These are phyloP conservation scores for Andrena haemorrhoa DNA, from an alignment of 2,888 invertebrate species.

Conservation along the genomic window DNA sequence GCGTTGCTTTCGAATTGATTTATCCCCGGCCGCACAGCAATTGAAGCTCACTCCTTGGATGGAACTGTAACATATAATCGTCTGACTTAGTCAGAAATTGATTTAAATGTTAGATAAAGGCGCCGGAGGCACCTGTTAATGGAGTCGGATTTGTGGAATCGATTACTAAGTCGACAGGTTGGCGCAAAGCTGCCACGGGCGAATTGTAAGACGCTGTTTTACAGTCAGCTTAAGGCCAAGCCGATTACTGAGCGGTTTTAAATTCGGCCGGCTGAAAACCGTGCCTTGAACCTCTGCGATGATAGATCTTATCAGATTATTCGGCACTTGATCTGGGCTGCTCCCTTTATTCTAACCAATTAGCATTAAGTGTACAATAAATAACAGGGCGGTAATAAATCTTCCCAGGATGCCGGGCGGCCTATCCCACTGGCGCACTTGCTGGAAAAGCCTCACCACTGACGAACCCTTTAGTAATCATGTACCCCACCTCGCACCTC, in stretches of 20 bases:
- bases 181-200: slow-evolving; percentile 43
- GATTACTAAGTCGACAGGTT: slow-evolving; percentile 51
- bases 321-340: neutral
- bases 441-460: no score
- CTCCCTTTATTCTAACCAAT: neutral
- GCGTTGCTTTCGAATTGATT: no score
- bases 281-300: neutral
- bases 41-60: no score
- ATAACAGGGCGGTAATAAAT: no score
- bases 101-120: neutral
- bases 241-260: slow-evolving; percentile 38
- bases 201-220: slow-evolving; percentile 41
- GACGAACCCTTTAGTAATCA: neutral
- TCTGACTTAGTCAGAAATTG: neutral
- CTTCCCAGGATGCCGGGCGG: no score
- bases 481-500: neutral
- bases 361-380: neutral
- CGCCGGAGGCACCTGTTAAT: slow-evolving; percentile 14
- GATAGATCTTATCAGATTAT: neutral
- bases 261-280: slow-evolving; percentile 21
- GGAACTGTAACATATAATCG: no score
- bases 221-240: slow-evolving; percentile 52
- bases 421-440: no score
- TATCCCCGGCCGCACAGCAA: no score
- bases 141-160: slow-evolving; percentile 30